Conservation (phyloP, 2,888 invertebrate genomes). For the Phasia obesa region DNA sequence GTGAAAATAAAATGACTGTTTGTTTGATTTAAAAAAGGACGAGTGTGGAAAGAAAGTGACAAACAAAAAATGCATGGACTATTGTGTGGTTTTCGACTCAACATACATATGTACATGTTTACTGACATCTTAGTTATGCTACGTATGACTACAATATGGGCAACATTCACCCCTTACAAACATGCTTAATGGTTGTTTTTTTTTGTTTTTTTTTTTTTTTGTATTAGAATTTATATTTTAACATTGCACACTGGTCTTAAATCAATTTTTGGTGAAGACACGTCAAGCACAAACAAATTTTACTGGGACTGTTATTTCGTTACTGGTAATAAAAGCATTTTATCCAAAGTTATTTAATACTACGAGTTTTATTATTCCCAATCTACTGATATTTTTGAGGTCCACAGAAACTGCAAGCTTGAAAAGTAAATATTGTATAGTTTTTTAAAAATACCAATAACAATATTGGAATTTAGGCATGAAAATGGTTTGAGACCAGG, state of each 20-base stretch:
- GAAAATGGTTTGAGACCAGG: too few species aligned
- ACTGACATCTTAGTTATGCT: not conserved
- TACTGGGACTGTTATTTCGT: too few species aligned
- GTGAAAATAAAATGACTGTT: constrained; percentile 63
- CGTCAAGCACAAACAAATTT: too few species aligned
- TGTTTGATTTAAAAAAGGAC: constrained; percentile 44
- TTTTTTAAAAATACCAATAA: too few species aligned
- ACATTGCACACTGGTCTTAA: not conserved
- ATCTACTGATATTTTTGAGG: too few species aligned
- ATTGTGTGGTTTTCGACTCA: constrained; percentile 7
- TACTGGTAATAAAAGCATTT: too few species aligned
- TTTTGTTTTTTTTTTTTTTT: constrained; percentile 15
- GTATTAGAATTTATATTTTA: constrained; percentile 6
- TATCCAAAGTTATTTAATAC: too few species aligned
- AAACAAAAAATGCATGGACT: constrained; percentile 19
- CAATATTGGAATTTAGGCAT: too few species aligned
- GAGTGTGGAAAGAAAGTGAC: constrained; percentile 20
- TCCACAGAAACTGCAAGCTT: too few species aligned
- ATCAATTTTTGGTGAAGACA: too few species aligned
- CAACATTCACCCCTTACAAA: constrained; percentile 51
- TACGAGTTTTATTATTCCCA: too few species aligned
- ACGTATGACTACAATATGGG: constrained; percentile 9
- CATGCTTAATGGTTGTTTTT: constrained; percentile 17
- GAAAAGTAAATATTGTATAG: too few species aligned
- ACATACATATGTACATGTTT: not conserved